phyloP scores from a whole-genome alignment of 2,113 vertebrate species.

The Spizaetus ornatus region DNA sequence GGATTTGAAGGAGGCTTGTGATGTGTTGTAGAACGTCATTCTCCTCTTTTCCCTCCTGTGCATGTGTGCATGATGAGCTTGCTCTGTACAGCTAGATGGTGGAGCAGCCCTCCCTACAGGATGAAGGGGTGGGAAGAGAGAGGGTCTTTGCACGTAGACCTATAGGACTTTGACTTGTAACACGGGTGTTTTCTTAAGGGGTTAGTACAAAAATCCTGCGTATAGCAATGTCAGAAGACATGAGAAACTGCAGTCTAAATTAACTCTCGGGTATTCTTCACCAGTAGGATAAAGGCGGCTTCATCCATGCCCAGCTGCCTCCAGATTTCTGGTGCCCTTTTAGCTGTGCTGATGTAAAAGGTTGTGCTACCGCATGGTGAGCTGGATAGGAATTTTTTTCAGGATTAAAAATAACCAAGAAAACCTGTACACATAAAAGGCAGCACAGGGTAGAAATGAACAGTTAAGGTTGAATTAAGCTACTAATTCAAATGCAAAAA shows the following conservation, averaged over 20 bases:
- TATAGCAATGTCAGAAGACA: neutral
- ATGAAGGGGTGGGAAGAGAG: neutral
- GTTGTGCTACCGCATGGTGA: neutral
- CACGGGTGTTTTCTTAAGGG: neutral
- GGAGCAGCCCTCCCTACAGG: neutral
- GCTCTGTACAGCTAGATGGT: accelerated
- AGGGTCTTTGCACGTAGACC: neutral
- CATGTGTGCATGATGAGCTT: neutral
- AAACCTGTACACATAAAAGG: neutral
- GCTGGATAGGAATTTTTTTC: neutral
- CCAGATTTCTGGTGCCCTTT: neutral
- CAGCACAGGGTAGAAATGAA: neutral
- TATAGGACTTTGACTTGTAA: neutral
- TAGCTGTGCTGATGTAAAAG: neutral
- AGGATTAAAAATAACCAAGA: neutral
- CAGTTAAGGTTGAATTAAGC: neutral
- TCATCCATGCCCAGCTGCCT: neutral
- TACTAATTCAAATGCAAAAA: neutral
- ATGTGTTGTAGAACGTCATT: neutral
- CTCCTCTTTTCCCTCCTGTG: neutral
- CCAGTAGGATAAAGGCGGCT: neutral
- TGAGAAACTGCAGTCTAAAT: neutral
- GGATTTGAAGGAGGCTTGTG: neutral
- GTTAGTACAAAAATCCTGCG: neutral
- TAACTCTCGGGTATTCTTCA: neutral